These are phyloP conservation scores for Peromyscus californicus DNA, from an alignment of 2,113 vertebrate genomes.

Conservation along the genomic window DNA sequence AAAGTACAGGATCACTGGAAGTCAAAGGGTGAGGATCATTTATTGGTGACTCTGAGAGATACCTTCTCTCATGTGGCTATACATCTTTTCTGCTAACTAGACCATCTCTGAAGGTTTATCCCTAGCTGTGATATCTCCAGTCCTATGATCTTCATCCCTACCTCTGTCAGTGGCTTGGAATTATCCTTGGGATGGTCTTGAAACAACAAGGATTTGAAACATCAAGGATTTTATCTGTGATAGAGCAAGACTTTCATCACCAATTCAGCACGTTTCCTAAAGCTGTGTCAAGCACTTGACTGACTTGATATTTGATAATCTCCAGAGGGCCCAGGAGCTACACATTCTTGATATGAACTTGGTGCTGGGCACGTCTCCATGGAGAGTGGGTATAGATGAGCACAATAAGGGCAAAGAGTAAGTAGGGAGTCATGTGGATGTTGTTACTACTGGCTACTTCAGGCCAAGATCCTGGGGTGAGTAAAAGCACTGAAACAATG, in stretches of 20 bases:
- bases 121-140: not conserved
- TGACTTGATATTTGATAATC: not conserved
- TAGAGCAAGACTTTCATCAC: not conserved
- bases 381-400: not conserved
- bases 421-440: not conserved
- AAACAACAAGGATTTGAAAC: slow-evolving; percentile 5
- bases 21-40: not conserved
- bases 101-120: not conserved
- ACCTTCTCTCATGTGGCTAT: not conserved
- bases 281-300: not conserved
- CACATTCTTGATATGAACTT: not conserved
- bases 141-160: not conserved
- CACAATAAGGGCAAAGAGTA: not conserved
- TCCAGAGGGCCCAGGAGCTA: not conserved
- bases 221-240: slow-evolving; percentile 23
- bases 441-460: not conserved
- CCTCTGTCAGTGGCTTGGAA: not conserved
- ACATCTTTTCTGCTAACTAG: not conserved
- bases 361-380: not conserved
- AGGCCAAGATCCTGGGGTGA: not conserved
- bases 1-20: not conserved
- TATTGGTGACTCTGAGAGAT: not conserved
- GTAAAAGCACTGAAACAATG: not conserved
- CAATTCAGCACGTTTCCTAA: not conserved
- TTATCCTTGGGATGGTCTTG: not conserved